Evolutionary conservation across 2,888 invertebrate species (phyloP), one percentile per base, ranked within the genome.

Genomic region (Acanthopleura granulata): DNA sequence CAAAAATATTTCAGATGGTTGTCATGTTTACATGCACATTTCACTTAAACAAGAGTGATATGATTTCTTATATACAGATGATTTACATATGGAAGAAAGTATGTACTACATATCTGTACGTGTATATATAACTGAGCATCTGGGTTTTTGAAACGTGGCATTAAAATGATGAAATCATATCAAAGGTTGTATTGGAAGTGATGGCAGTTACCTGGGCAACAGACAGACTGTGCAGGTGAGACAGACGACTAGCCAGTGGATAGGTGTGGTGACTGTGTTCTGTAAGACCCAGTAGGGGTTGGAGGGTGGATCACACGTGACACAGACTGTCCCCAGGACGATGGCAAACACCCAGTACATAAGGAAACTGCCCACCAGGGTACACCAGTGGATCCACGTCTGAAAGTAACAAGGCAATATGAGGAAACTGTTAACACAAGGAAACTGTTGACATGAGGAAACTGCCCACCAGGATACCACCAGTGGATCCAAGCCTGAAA

Each of bases 231-330:
- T 94, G 30, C 95, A 93, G 72, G 95, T 94, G 77, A 98, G 91
- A 22, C 95, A 83, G 73, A 96, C 93, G 50, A 95, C 93, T 74
- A 96, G 92, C 95, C 97, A 97, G 92, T 95, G 97, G 29, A 93
- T 91, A 4, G 94, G 93, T 78, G 95, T 93, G 40, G 91, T 90
- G 86, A 97, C 92, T 73, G 95, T 94, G 88, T 93, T 93, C 89
- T 95, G 94, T 91, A 97, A 94, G 75, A 97, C 95, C 94, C 94
- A 95, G 91, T 95, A 96, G 40, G 96, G 97, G 85, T 96, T 95
- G 61, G 96, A 95, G 85, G 97, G 92, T 76, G 94, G 94, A 90
- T 95, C 94, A 91, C 96, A 95, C 82, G 94, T 93, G 80, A 95
- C 93, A 90, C 96, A 95, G 81, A 95, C 91, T 15, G 94, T 92